Evolutionary conservation across 2,797 vertebrate species (phyloP), one percentile per base, ranked within the genome.

Genomic region (Sebastiscus albofasciatus): DNA sequence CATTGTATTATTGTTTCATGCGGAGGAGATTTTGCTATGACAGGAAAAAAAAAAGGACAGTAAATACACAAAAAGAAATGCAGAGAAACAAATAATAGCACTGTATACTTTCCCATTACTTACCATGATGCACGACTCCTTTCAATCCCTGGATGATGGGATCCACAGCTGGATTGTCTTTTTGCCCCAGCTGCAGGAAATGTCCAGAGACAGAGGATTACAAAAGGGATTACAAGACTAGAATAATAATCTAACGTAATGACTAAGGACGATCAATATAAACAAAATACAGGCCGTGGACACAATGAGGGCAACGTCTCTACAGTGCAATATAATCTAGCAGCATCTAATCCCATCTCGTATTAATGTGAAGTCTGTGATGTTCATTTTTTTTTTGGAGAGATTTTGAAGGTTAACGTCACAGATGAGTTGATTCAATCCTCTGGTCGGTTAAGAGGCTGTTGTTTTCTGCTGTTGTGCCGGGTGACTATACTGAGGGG

Each of bases 91-190:
- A 22, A 54, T n/a, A 54, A n/a, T 54, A 54, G 20, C 9, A 22
- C 9, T 20, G 9, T 5, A 42, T 36, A 65, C 14, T 68, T 46
- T 60, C 81, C 77, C 74, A 73, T 87, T 91, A 96, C 97, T 97
- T 94, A 99, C 99, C 99, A 2, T 99, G 98, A 97, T 99, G 99
- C 67, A 99, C 98, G 31, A 99, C 99, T 14, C 98, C 97, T 94
- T 98, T 99, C 95, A 99, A 92, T 89, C 99, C 99, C 70, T 97
- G 95, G 96, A 99, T 99, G 96, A 99, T 99, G 85, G 98, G 97
- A 87, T 99, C 98, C 94, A 99, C 96, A 34, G 98, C 98, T 22
- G 96, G 95, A 94, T 99, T 99, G 96, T 98, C 97, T 95, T 96
- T 97, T 87, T 96, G 97, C 81, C 96, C 97, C 93, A 98, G 96